Evolutionary conservation across 2,113 vertebrate species (phyloP).

Genomic region (Pithys albifrons): DNA sequence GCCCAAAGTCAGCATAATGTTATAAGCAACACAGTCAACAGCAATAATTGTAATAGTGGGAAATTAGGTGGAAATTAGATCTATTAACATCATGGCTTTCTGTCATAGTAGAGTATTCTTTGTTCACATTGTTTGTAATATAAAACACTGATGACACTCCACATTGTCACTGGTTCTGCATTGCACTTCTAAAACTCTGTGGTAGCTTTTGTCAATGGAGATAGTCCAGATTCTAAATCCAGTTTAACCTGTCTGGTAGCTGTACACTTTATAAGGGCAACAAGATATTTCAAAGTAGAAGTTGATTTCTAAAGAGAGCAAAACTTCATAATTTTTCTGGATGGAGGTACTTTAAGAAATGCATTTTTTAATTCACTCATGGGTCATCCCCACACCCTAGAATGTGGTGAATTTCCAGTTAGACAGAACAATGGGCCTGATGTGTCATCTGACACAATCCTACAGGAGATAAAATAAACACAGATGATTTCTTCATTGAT

Average conservation of each 20-base stretch:
- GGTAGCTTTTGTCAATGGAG: neutral
- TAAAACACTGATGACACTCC: neutral
- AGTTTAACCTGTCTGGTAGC: neutral
- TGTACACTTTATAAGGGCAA: neutral
- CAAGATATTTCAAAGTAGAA: rapidly evolving
- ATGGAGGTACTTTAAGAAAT: neutral
- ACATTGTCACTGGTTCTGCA: neutral
- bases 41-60: neutral
- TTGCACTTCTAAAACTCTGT: neutral
- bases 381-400: too few species aligned
- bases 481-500: neutral
- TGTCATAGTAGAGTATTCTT: neutral
- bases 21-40: neutral
- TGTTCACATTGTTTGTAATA: neutral
- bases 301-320: rapidly evolving
- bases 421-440: neutral
- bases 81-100: neutral
- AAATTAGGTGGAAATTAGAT: neutral
- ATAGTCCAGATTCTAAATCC: neutral
- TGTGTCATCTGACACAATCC: neutral
- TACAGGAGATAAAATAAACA: neutral
- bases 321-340: neutral
- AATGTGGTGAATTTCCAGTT: neutral
- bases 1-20: neutral
- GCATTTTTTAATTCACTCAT: neutral